These are phyloP conservation scores for Thymallus thymallus DNA, from an alignment of 2,113 vertebrate species.

Conservation along the genomic window DNA sequence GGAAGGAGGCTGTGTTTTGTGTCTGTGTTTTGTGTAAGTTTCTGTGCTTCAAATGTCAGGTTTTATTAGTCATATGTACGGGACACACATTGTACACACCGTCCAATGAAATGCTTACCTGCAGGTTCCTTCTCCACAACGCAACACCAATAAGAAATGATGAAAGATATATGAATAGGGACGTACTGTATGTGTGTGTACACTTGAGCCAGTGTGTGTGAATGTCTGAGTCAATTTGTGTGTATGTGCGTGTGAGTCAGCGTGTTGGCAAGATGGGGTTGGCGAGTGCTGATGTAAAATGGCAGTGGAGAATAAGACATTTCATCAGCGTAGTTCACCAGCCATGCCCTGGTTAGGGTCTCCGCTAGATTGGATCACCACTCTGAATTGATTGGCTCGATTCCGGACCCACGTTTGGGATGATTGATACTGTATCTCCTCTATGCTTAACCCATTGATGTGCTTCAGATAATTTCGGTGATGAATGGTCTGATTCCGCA, in stretches of 20 bases:
- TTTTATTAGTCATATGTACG: too few species aligned
- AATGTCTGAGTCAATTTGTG: not conserved
- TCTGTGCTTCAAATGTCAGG: not conserved
- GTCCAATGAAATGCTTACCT: too few species aligned
- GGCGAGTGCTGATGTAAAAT: not conserved
- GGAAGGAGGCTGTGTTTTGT: conserved; percentile 23
- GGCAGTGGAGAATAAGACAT: conserved; percentile 47
- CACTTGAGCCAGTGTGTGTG: conserved; percentile 1
- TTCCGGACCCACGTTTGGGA: conserved; percentile 17
- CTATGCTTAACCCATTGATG: conserved; percentile 20
- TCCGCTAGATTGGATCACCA: conserved; percentile 35
- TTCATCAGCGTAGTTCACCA: conserved; percentile 51
- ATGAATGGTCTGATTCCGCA: conserved; percentile 35
- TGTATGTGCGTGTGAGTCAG: not conserved
- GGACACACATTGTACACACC: too few species aligned
- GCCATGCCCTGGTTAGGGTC: not conserved
- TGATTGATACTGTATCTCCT: conserved; percentile 32
- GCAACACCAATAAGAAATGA: too few species aligned
- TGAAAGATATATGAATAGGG: too few species aligned
- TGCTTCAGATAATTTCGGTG: conserved; percentile 28
- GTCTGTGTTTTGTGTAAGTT: conserved; percentile 10
- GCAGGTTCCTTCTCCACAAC: too few species aligned
- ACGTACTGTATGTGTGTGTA: conserved; percentile 5
- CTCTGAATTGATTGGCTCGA: conserved; percentile 42
- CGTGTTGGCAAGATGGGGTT: not conserved